A percentile compares a stretch with the other conserved stretches of the same genome.
Conservation (phyloP, 2,888 invertebrate species). For the Smittia aterrima region DNA sequence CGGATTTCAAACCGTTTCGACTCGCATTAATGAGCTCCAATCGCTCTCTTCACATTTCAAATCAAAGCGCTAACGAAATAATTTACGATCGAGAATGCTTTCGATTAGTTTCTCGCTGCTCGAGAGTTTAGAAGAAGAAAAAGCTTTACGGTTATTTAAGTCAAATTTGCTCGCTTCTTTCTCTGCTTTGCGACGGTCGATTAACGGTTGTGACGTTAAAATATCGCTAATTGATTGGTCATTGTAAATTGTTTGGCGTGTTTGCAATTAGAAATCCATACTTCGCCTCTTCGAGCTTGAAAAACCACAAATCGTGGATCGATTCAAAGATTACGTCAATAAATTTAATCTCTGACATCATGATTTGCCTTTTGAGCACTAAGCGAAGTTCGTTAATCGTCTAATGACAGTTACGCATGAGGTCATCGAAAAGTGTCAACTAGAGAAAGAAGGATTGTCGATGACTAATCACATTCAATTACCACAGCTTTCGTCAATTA, state of each 20-base stretch:
- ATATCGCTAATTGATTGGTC: slow-evolving; percentile 37
- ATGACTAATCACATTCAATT: slow-evolving; percentile 33
- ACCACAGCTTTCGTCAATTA: slow-evolving; percentile 20
- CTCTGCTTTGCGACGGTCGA: background rate
- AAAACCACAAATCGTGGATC: background rate
- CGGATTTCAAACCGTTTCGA: background rate
- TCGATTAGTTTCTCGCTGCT: background rate
- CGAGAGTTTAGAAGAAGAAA: background rate
- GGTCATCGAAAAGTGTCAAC: background rate
- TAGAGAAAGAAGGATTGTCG: background rate
- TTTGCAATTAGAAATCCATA: slow-evolving; percentile 14
- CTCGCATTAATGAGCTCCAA: background rate
- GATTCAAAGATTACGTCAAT: background rate
- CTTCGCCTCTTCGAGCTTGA: background rate
- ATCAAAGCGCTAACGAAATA: slow-evolving; percentile 17
- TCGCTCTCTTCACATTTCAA: slow-evolving; percentile 4
- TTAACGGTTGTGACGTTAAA: slow-evolving; percentile 21
- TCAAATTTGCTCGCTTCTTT: slow-evolving; percentile 34
- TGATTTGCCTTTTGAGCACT: background rate
- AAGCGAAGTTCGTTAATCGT: background rate
- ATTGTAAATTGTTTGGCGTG: slow-evolving; percentile 16
- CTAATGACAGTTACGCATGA: background rate
- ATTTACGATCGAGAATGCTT: slow-evolving; percentile 5
- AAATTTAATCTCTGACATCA: background rate
- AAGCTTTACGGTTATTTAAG: slow-evolving; percentile 30